Base-by-base conservation (phyloP, 2,797 vertebrate genomes). In the Sylvia borin region DNA sequence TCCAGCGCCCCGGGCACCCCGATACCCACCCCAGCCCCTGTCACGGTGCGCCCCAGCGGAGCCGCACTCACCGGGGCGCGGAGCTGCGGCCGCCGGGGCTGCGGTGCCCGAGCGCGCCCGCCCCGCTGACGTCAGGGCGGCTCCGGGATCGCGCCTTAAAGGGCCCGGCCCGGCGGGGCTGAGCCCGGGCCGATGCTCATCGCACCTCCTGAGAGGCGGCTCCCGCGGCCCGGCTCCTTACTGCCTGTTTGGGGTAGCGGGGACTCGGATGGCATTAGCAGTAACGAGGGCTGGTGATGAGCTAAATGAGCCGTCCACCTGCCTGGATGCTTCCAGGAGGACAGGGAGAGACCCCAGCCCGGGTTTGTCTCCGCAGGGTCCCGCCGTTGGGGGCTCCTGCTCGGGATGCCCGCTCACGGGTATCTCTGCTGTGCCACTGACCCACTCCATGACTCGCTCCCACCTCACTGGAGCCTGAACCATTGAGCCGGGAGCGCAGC, bases 101-200 rank as follows among this genome's bases (percentile, higher is more conserved):
- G 86, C 78, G 78, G 86, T 88, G 89, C 86, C 93, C 50, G 83
- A 27, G 91, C 60, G 83, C 68, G 72, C 93, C 93, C 92, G 88
- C 85, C 88, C 92, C 90, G 70, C 73, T 96, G 95, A 96, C 95
- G 95, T 96, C 95, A 96, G 77, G 88, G 84, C 26, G 4, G 92
- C 87, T 61, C 31, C 65, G 90, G 66, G 55, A 66, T 54, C 90
- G 93, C 81, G 92, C 84, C 92, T 96, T 95, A 96, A 96, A 96
- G 94, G 88, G 88, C 81, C 92, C 91, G 34, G 32, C 8, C 50
- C 65, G 31, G 25, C 14, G 16, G 55, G 32, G 71, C 78, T 32
- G 88, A 36, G 67, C 3, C 20, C 11, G 47, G 65, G 51, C 22
- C 1, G 38, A 32, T 16, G 88, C 25, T 85, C 62, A 60, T 67